phyloP scores from a whole-genome alignment of 2,888 invertebrate genomes.

The Acleris laterana region DNA sequence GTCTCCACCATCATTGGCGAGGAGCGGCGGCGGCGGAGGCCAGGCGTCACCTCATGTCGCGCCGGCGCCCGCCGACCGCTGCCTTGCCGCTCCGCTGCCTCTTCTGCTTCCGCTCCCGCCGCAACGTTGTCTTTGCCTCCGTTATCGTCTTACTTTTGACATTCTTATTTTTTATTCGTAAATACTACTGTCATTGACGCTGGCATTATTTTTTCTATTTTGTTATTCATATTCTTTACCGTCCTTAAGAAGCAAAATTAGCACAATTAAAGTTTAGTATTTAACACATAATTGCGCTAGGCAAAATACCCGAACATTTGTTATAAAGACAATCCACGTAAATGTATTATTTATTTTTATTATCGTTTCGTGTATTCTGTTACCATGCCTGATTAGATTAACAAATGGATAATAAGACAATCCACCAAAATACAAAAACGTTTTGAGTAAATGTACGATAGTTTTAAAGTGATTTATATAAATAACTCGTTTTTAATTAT shows the following conservation, averaged over 20 bases:
- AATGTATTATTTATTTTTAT: background rate
- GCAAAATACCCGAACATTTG: background rate
- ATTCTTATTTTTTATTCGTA: constrained; percentile 47
- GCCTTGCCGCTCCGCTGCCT: constrained; percentile 26
- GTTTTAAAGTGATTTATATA: no score
- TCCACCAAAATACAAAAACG: no score
- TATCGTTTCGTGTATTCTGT: background rate
- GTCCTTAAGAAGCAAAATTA: no score
- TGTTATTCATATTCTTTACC: background rate
- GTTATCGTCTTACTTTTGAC: constrained; percentile 49
- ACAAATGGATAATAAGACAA: no score
- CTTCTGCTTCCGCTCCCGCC: constrained; percentile 46
- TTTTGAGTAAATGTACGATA: no score
- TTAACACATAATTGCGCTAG: no score
- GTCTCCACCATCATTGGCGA: constrained; percentile 83
- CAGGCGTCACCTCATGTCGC: constrained; percentile 80
- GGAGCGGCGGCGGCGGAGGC: constrained; percentile 79
- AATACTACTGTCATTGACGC: constrained; percentile 46
- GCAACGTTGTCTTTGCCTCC: constrained; percentile 46
- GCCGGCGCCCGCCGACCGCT: constrained; percentile 47
- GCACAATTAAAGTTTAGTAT: no score
- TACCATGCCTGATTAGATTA: background rate
- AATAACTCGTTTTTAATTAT: no score
- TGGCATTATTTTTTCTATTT: background rate
- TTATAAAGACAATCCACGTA: constrained; percentile 14